phyloP scores from a whole-genome alignment of 37 sponge, comb jelly and placozoan genomes.

The Oopsacas minuta region DNA sequence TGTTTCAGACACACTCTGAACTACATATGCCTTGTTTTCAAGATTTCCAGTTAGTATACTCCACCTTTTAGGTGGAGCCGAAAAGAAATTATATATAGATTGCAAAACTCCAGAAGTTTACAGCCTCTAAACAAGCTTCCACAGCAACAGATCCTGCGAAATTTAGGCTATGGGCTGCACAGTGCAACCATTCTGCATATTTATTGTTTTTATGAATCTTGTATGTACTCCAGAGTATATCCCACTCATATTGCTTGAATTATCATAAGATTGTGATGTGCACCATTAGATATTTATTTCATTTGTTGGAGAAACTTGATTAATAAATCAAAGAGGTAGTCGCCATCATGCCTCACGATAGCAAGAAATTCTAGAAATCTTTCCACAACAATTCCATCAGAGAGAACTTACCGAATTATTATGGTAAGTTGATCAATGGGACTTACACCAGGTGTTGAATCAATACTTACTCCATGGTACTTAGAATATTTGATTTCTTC shows the following conservation, averaged over 20 bases:
- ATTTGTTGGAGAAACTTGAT: not conserved
- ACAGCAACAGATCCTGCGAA: slow-evolving; percentile 16
- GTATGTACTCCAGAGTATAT: slow-evolving; percentile 22
- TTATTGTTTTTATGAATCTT: slow-evolving; percentile 21
- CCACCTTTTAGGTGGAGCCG: slow-evolving; percentile 21
- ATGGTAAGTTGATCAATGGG: slow-evolving; percentile 25
- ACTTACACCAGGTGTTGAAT: slow-evolving; percentile 24
- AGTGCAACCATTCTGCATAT: slow-evolving; percentile 11
- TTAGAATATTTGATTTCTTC: slow-evolving; percentile 16
- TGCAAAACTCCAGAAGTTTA: slow-evolving; percentile 20
- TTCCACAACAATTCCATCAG: slow-evolving; percentile 21
- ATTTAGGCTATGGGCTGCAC: slow-evolving; percentile 25
- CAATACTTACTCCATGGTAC: slow-evolving; percentile 20
- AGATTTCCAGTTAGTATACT: not conserved
- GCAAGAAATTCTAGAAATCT: slow-evolving; percentile 23
- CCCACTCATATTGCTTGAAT: slow-evolving; percentile 24
- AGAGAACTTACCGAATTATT: slow-evolving; percentile 12
- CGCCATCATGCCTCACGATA: slow-evolving; percentile 19
- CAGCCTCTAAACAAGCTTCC: slow-evolving; percentile 19
- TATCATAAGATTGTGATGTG: slow-evolving; percentile 26
- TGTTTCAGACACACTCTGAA: not conserved
- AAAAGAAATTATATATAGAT: slow-evolving; percentile 13
- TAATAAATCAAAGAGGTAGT: not conserved
- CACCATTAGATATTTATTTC: slow-evolving; percentile 10
- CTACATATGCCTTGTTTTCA: not conserved